A percentile compares a stretch with the other conserved stretches of the same genome.
phyloP scores from a whole-genome alignment of 2,888 invertebrate species.

The Trimorus sp. region DNA sequence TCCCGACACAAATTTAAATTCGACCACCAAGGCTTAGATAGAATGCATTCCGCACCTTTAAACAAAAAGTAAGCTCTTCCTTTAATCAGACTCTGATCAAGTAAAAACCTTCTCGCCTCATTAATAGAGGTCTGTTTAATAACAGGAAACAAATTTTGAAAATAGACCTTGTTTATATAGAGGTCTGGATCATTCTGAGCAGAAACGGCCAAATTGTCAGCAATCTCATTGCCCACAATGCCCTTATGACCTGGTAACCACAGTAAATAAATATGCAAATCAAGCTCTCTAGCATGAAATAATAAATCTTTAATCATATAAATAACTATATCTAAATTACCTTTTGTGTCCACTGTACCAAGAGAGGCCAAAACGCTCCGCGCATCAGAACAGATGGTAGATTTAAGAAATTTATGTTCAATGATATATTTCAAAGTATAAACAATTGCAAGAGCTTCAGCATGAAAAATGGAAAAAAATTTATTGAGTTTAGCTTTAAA shows the following conservation, averaged over 20 bases:
- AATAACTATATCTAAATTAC: neutral
- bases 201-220: neutral
- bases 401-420: neutral
- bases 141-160: neutral
- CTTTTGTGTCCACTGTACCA: neutral
- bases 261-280: neutral
- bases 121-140: neutral
- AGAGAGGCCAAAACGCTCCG: neutral
- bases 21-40: neutral
- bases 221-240: neutral
- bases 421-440: neutral
- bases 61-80: neutral
- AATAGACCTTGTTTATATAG: neutral
- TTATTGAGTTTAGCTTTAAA: neutral
- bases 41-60: neutral
- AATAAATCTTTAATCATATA: neutral
- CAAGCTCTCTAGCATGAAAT: neutral
- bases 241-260: neutral
- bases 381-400: neutral
- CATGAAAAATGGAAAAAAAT: neutral
- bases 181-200: neutral
- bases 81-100: neutral
- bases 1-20: neutral
- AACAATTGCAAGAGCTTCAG: neutral
- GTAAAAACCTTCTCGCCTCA: neutral